Evolutionary conservation across 2,888 invertebrate species (phyloP).

Genomic region (Lumbricus terrestris): DNA sequence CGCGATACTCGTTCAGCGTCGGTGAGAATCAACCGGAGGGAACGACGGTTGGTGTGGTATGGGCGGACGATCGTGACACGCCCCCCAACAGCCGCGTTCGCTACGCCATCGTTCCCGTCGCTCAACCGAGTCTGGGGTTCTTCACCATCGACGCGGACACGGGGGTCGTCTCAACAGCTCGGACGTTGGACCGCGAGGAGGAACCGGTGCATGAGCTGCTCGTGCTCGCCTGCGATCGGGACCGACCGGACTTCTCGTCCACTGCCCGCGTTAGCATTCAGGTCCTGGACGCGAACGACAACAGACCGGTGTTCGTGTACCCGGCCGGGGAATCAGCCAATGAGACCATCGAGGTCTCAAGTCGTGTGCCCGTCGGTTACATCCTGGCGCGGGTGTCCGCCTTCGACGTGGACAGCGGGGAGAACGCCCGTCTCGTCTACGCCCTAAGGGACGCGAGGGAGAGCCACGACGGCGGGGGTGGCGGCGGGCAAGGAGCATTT

Average conservation of each 20-base stretch:
- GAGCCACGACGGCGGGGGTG: background rate
- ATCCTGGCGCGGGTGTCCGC: constrained; percentile 30
- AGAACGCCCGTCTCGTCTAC: constrained; percentile 32
- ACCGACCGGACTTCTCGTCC: constrained; percentile 22
- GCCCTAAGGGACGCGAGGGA: background rate
- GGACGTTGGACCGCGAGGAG: constrained; percentile 34
- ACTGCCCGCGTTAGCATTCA: constrained; percentile 35
- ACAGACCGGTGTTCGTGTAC: constrained; percentile 32
- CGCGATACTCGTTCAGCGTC: constrained; percentile 23
- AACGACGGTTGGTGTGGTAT: constrained; percentile 19
- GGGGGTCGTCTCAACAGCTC: constrained; percentile 27
- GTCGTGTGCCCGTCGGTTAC: constrained; percentile 27
- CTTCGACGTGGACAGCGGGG: constrained; percentile 32
- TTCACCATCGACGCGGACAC: constrained; percentile 31
- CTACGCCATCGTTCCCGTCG: constrained; percentile 7
- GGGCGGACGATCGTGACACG: constrained; percentile 21
- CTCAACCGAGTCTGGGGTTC: background rate
- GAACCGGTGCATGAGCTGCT: constrained; percentile 29
- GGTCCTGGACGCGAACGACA: constrained; percentile 37
- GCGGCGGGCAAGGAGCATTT: background rate
- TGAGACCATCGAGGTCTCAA: constrained; percentile 31
- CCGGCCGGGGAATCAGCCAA: constrained; percentile 30
- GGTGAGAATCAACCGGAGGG: constrained; percentile 25
- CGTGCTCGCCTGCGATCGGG: constrained; percentile 29
- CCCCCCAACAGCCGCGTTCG: constrained; percentile 23